Conservation (phyloP, 2,113 vertebrate species). For the Astur gentilis region DNA sequence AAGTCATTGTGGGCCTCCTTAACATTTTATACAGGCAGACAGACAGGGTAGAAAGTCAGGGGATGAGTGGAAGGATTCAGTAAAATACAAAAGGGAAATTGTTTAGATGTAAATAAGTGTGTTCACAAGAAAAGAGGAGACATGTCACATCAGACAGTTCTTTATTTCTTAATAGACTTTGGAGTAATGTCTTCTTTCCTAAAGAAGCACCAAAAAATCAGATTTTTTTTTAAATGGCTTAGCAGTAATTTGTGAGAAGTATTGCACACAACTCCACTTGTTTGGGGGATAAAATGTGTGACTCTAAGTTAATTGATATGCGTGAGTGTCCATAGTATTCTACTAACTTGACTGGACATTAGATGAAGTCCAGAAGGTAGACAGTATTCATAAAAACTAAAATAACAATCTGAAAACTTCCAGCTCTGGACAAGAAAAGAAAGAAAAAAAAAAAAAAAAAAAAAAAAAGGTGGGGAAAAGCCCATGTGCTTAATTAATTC, state of each 20-base stretch:
- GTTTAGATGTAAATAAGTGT: background rate
- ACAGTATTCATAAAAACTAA: background rate
- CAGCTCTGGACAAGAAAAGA: background rate
- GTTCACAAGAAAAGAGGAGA: background rate
- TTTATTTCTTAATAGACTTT: background rate
- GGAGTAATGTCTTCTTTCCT: background rate
- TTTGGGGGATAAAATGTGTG: background rate
- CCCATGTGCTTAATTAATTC: background rate
- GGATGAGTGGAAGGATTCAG: background rate
- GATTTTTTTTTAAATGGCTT: background rate
- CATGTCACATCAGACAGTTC: background rate
- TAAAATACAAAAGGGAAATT: background rate
- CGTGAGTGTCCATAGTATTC: background rate
- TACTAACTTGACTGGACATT: background rate
- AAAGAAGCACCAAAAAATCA: background rate
- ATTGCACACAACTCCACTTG: background rate
- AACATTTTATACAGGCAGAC: background rate
- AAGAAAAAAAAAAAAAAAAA: background rate
- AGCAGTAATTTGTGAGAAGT: background rate
- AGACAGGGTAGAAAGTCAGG: background rate
- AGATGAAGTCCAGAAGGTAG: background rate
- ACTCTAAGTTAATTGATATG: background rate
- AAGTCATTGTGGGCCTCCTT: background rate
- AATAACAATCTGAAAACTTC: background rate
- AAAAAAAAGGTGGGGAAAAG: background rate